These are phyloP conservation scores for Chloroceryle amazona DNA, from an alignment of 2,797 vertebrate species.

Conservation along the genomic window DNA sequence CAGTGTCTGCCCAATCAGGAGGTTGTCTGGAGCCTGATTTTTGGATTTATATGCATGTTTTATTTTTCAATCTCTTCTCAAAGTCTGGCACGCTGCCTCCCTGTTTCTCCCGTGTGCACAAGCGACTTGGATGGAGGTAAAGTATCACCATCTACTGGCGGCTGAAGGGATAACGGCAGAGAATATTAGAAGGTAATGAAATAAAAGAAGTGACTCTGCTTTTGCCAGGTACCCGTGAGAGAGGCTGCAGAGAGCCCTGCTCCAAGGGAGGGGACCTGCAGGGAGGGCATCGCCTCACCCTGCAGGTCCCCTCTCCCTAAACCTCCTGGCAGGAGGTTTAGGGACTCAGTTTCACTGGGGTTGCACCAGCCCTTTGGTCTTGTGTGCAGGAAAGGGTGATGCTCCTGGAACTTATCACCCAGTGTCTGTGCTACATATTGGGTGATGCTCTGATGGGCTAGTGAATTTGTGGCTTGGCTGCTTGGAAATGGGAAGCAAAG, in stretches of 20 bases:
- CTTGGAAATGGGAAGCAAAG: neutral
- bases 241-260: neutral
- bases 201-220: neutral
- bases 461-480: neutral
- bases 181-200: neutral
- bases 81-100: neutral
- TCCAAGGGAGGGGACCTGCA: neutral
- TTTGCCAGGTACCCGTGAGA: neutral
- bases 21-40: neutral
- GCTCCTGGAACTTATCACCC: neutral
- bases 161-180: slow-evolving; percentile 1
- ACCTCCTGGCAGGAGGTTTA: neutral
- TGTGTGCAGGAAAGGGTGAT: neutral
- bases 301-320: neutral
- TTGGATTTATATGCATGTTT: accelerated
- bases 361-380: neutral
- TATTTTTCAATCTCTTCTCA: neutral
- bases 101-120: accelerated
- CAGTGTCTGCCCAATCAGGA: neutral
- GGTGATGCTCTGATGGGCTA: neutral
- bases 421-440: neutral
- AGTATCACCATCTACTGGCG: slow-evolving; percentile 47
- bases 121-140: neutral
- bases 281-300: neutral
- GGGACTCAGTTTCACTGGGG: neutral